Evolutionary conservation across 2,797 vertebrate genomes (phyloP), one percentile per base, ranked within the genome.

Genomic region (Acipenser ruthenus): DNA sequence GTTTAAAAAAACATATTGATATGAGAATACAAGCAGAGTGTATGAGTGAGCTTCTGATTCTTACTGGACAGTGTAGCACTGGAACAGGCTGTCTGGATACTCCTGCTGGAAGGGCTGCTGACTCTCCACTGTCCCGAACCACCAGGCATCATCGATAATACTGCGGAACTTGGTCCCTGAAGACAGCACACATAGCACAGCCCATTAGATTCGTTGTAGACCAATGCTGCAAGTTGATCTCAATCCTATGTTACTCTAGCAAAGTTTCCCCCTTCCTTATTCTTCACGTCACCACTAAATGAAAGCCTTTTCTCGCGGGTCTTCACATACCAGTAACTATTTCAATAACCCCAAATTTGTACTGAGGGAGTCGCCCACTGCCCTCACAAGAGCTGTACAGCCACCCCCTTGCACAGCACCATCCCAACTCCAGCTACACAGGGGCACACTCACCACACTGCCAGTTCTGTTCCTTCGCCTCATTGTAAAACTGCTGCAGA

Each of bases 141-240:
- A 99, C 97, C 97, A 99, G 63, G 94, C 95, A 0, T 99, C 94
- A 60, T 99, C 97, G 56, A 99, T 99, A 79, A 99, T 98, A 80
- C 96, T 98, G 70, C 96, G 93, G 82, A 94, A 94, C 68, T 89
- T 83, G 73, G 89, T 85, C 71, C 87, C 93, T 51, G 61, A 49
- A 53, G 15, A 50, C 18, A 62, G 11, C 18, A 62, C 60, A 37
- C 18, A 62, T 6, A 62, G 23, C 23, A 37, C 23, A 37, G 23
- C 23, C 23, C 23, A 37, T 37, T 37, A 37, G 23, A 37, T 37
- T 37, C 4, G 23, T 37, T 37, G 23, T 4, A 37, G 23, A 37
- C 23, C 23, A 37, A 37, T 37, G 4, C 23, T 37, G 23, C 23
- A 37, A 37, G 23, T 37, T 37, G 23, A 37, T 37, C 23, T 37